Evolutionary conservation across 2,797 vertebrate genomes (phyloP).

Genomic region (Alfaro cultratus): DNA sequence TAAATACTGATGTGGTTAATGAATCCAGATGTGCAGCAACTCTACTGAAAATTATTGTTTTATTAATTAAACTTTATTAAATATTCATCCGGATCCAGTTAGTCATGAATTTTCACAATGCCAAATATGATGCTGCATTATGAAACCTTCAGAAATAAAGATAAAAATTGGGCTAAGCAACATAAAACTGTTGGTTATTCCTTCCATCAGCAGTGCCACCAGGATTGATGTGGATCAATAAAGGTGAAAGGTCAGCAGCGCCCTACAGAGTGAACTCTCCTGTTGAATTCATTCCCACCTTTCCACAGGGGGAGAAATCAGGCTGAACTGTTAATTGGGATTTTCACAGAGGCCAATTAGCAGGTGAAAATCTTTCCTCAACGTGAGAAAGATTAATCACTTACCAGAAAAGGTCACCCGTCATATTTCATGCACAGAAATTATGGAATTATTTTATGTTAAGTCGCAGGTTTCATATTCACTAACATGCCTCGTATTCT

Average conservation of each 20-base stretch:
- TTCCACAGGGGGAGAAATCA: conserved; percentile 3
- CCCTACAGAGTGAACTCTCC: not conserved
- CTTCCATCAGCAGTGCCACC: not conserved
- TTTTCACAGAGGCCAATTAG: conserved; percentile 40
- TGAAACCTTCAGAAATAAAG: not conserved
- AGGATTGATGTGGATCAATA: not conserved
- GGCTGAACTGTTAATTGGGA: conserved; percentile 10
- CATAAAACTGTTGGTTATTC: not conserved
- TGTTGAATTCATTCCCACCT: conserved; percentile 19
- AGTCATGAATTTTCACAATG: not conserved
- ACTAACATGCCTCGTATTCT: not conserved
- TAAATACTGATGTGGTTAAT: not conserved
- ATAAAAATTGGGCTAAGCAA: not conserved
- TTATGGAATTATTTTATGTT: not conserved
- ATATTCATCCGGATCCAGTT: not conserved
- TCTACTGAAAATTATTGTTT: not conserved
- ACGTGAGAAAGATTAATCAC: conserved; percentile 23
- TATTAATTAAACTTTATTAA: not conserved
- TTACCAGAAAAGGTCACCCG: conserved; percentile 19
- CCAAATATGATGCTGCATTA: not conserved
- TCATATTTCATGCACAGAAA: not conserved
- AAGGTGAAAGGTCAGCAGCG: conserved; percentile 15
- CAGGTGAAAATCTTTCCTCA: conserved; percentile 14
- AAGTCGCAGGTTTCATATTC: not conserved
- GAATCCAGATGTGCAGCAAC: not conserved